Percentiles rank a stretch among this genome's conserved stretches.
These are phyloP conservation scores for Agrenia bidenticulata DNA, from an alignment of 2,888 invertebrate species.

Conservation along the genomic window DNA sequence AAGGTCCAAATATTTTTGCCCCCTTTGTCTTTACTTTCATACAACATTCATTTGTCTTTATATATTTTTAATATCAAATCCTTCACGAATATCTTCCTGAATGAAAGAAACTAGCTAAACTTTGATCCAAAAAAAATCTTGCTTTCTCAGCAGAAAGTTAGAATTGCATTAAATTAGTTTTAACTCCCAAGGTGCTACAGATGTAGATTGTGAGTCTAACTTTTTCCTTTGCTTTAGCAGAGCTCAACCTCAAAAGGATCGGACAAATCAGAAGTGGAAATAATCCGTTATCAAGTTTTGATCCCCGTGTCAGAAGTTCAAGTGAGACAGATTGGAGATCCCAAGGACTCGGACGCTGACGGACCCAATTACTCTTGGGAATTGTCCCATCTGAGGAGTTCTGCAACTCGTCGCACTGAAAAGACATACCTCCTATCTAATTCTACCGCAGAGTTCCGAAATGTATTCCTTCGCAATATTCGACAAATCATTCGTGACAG, in stretches of 20 bases:
- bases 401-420: constrained; percentile 89
- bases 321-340: constrained; percentile 82
- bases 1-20: no score
- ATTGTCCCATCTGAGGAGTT: constrained; percentile 89
- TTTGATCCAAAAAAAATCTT: no score
- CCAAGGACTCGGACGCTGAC: constrained; percentile 77
- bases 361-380: constrained; percentile 89
- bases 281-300: constrained; percentile 91
- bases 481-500: constrained; percentile 96
- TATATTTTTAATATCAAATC: no score
- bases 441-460: constrained; percentile 89
- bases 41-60: no score
- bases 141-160: no score
- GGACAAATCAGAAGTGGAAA: constrained; percentile 82
- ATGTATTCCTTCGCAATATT: constrained; percentile 95
- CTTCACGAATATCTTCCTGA: constrained; percentile 3
- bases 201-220: no score
- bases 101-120: no score
- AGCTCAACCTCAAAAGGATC: constrained; percentile 79
- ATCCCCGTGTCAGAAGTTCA: constrained; percentile 97
- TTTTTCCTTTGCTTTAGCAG: constrained; percentile 59
- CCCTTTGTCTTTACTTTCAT: no score
- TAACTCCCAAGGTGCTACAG: no score
- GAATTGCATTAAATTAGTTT: not conserved
- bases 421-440: constrained; percentile 95